phyloP scores from a whole-genome alignment of 2,113 vertebrate genomes.

The Chaenogobius annularis region DNA sequence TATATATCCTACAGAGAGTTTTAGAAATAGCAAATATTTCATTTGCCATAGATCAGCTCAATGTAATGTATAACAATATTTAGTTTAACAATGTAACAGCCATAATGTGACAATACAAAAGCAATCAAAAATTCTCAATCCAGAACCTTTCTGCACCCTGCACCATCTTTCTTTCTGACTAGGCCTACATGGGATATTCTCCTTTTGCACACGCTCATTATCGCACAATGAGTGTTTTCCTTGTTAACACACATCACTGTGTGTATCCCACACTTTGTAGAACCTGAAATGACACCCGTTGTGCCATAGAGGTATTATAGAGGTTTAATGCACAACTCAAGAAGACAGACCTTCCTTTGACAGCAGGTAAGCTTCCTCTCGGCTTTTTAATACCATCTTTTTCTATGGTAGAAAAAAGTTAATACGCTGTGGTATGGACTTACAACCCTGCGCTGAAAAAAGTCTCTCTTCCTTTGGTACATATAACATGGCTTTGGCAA shows the following conservation, averaged over 20 bases:
- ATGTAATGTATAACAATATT: not conserved
- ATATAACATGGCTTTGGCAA: conserved; percentile 88
- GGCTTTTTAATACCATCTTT: conserved; percentile 1
- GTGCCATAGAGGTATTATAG: conserved; percentile 8
- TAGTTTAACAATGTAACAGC: not conserved
- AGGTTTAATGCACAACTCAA: conserved; percentile 18
- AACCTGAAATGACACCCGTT: conserved; percentile 43
- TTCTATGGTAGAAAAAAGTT: conserved; percentile 85
- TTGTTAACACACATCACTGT: conserved; percentile 16
- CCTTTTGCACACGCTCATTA: not conserved
- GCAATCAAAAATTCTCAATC: not conserved
- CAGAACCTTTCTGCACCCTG: not conserved
- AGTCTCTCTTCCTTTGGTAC: conserved; percentile 88
- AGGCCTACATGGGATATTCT: not conserved
- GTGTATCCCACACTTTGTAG: conserved; percentile 24
- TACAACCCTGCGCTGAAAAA: conserved; percentile 95
- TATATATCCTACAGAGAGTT: not conserved
- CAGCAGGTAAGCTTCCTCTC: conserved; percentile 25
- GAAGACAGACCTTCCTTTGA: conserved; percentile 23
- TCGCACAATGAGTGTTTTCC: not conserved
- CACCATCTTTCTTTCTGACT: not conserved
- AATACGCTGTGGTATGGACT: conserved; percentile 91
- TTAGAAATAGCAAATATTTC: too few relatives aligned
- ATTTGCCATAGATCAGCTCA: too few relatives aligned
- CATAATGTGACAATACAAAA: not conserved